Base-by-base conservation (phyloP, 2,888 invertebrate genomes). In the Girardia tigrina region DNA sequence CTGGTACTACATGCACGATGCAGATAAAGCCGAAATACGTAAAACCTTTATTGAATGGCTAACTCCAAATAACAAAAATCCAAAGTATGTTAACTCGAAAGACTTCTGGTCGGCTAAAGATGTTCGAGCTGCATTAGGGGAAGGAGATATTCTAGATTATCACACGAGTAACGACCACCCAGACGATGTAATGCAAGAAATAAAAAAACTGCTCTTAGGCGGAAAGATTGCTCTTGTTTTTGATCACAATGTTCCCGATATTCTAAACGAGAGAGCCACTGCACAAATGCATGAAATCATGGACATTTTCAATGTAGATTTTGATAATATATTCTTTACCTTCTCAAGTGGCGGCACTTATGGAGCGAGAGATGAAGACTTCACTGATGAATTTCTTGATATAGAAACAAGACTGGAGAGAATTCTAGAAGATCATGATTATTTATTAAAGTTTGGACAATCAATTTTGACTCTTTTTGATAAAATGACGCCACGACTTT, bases 81-180 rank as follows among this genome's bases (percentile, higher is more conserved):
- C 56, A 4, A 56, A 56, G 23, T 56, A 56, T 56, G 56, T 56
- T n/a, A 56, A 56, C 23, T 56, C 56, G n/a, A n/a, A 56, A n/a
- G n/a, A 56, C 20, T 56, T 56, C 23, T 20, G 23, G n/a, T 20
- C 56, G 23, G n/a, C n/a, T 56, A 23, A 4, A 20, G 56, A 56
- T 56, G 56, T 56, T 56, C 56, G 56, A 20, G 8, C n/a, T 20
- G 56, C 56, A 12, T 16, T 56, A 56, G 23, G 23, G n/a, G 56
- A 56, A 12, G 56, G 56, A 56, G 56, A 56, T n/a, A 56, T 56
- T 56, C n/a, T 56, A n/a, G 56, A 56, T 56, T 56, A 12, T n/a
- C n/a, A 8, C n/a, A 56, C 56, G 23, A 8, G 2, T 56, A 23
- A 20, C 2, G 56, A 4, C 23, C 23, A 56, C 23, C n/a, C 56